Percentiles rank a stretch among this genome's conserved stretches.
Conservation (phyloP, 2,113 vertebrate genomes). For the Lathamus discolor region DNA sequence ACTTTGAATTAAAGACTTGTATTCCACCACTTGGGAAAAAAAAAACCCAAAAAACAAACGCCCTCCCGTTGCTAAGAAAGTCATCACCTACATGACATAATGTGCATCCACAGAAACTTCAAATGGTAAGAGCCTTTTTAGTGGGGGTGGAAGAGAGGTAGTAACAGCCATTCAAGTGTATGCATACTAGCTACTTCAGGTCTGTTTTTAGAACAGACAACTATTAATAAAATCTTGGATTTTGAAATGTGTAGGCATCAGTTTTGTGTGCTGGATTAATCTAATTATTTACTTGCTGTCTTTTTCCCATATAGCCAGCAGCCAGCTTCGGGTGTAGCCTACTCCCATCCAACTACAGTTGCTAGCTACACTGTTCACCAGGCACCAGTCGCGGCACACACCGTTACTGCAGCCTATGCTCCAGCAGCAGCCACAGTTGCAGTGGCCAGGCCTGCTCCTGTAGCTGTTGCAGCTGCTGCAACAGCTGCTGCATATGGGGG, state of each 20-base stretch:
- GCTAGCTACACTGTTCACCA: slow-evolving; percentile 99
- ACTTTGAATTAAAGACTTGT: neutral
- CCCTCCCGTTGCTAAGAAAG: neutral
- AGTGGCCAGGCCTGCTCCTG: slow-evolving; percentile 89
- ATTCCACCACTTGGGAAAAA: neutral
- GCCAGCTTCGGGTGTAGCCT: slow-evolving; percentile 93
- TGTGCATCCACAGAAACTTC: neutral
- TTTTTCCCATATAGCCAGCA: slow-evolving; percentile 84
- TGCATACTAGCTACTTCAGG: neutral
- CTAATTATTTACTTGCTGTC: neutral
- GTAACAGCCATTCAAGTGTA: neutral
- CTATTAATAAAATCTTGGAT: neutral
- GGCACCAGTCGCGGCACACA: slow-evolving; percentile 93
- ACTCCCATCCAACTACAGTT: slow-evolving; percentile 98
- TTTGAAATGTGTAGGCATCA: neutral
- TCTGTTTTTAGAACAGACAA: neutral
- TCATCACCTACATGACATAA: fast-evolving
- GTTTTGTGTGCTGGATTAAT: neutral
- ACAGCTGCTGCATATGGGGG: slow-evolving; percentile 93
- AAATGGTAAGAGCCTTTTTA: neutral
- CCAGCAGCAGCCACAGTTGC: slow-evolving; percentile 91
- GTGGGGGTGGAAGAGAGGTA: neutral
- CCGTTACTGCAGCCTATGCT: slow-evolving; percentile 93
- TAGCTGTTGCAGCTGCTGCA: slow-evolving; percentile 89
- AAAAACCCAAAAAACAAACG: neutral